These are phyloP conservation scores for Coendou prehensilis DNA, from an alignment of 2,797 vertebrate genomes.

Conservation along the genomic window DNA sequence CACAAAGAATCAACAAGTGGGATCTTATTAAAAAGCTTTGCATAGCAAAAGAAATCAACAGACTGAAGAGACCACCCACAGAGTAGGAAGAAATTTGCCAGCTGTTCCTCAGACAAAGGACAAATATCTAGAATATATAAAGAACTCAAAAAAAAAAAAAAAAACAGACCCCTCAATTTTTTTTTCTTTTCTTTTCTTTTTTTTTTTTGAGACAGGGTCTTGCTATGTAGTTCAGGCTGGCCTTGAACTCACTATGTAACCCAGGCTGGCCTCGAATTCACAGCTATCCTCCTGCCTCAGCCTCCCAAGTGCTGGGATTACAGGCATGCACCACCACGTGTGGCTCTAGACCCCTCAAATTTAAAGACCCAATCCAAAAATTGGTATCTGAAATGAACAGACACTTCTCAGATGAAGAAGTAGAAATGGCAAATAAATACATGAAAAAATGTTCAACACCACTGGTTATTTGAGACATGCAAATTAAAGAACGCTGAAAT, in stretches of 20 bases:
- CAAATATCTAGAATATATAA: background rate
- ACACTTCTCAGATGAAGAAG: background rate
- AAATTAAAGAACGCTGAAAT: background rate
- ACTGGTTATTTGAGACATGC: background rate
- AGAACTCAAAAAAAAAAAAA: background rate
- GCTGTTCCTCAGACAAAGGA: background rate
- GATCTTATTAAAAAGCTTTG: background rate
- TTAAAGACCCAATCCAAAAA: background rate
- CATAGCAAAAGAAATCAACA: background rate
- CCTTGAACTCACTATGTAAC: too few relatives aligned
- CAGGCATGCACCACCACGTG: background rate
- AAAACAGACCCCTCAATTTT: background rate
- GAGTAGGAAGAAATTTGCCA: background rate
- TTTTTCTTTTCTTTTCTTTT: too few relatives aligned
- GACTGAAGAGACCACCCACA: background rate
- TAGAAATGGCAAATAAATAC: background rate
- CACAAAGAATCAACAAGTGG: background rate
- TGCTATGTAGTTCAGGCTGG: background rate
- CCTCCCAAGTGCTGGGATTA: background rate
- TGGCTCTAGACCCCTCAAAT: background rate
- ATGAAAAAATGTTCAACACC: background rate
- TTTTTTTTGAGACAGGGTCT: background rate
- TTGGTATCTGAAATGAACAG: background rate
- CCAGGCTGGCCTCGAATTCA: background rate
- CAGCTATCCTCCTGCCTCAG: background rate